Conservation (phyloP, 2,797 vertebrate species). For the Darevskia mixta region DNA sequence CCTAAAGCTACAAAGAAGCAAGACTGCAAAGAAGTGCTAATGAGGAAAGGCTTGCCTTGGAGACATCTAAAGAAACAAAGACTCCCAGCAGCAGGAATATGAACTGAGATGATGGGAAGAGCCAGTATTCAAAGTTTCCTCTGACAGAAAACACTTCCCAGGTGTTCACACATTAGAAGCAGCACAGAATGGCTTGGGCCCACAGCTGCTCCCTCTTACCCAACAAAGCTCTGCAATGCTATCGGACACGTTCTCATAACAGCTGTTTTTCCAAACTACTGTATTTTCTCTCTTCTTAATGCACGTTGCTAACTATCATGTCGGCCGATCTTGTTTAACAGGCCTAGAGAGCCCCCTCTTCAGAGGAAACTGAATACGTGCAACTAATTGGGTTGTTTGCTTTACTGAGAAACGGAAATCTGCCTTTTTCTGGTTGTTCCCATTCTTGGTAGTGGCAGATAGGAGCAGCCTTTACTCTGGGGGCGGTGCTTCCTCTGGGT, state of each 20-base stretch:
- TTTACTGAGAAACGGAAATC: conserved; percentile 10
- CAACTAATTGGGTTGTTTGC: neutral
- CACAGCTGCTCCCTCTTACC: neutral
- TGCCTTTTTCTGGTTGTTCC: neutral
- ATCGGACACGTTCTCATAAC: neutral
- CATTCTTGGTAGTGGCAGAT: neutral
- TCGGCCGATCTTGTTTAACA: neutral
- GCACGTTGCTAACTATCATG: neutral
- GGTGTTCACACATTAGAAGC: neutral
- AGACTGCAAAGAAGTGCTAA: neutral
- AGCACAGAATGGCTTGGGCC: neutral
- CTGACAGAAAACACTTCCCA: neutral
- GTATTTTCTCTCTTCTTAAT: neutral
- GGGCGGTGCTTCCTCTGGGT: neutral
- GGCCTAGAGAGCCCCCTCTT: neutral
- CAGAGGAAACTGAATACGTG: neutral
- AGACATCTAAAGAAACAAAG: neutral
- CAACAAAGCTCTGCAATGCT: neutral
- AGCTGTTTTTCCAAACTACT: neutral
- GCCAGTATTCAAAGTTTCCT: neutral
- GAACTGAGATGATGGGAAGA: neutral
- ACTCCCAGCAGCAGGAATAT: neutral
- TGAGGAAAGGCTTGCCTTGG: neutral
- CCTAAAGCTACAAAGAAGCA: neutral
- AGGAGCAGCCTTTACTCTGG: neutral